These are phyloP conservation scores for Brachionus plicatilis DNA, from an alignment of 1,140 invertebrate species.

Conservation along the genomic window DNA sequence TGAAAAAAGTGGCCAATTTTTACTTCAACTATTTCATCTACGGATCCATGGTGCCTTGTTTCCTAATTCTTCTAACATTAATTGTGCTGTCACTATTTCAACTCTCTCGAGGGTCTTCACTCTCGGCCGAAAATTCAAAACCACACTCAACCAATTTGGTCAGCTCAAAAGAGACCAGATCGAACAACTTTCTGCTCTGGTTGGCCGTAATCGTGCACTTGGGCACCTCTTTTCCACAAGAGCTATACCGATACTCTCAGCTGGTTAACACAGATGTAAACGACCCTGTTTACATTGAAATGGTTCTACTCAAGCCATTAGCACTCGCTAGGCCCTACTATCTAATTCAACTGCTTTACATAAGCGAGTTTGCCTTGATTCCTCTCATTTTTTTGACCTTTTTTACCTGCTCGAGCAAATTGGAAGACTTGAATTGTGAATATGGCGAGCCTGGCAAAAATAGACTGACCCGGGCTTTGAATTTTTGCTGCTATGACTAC, in stretches of 20 bases:
- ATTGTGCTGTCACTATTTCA: background rate
- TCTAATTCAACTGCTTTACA: background rate
- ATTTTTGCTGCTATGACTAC: conserved; percentile 10
- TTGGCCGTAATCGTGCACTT: background rate
- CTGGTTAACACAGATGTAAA: background rate
- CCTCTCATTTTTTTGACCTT: conserved; percentile 6
- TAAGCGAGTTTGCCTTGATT: conserved; percentile 13
- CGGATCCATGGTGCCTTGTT: background rate
- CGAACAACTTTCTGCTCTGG: conserved; percentile 3
- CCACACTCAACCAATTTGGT: background rate
- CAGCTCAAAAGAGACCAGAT: background rate
- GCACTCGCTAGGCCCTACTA: background rate
- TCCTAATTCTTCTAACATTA: background rate
- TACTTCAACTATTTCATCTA: conserved; percentile 28
- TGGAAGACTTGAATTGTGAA: background rate
- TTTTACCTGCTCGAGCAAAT: conserved; percentile 2
- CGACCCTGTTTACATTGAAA: background rate
- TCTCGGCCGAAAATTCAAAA: background rate
- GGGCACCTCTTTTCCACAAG: conserved; percentile 10
- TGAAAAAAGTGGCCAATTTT: background rate
- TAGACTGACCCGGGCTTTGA: background rate
- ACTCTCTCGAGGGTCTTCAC: background rate
- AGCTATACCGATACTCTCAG: background rate
- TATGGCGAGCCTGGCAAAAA: no score
- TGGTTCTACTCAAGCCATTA: background rate